phyloP scores from a whole-genome alignment of 1,140 invertebrate species.

The Macrobrachium rosenbergii region DNA sequence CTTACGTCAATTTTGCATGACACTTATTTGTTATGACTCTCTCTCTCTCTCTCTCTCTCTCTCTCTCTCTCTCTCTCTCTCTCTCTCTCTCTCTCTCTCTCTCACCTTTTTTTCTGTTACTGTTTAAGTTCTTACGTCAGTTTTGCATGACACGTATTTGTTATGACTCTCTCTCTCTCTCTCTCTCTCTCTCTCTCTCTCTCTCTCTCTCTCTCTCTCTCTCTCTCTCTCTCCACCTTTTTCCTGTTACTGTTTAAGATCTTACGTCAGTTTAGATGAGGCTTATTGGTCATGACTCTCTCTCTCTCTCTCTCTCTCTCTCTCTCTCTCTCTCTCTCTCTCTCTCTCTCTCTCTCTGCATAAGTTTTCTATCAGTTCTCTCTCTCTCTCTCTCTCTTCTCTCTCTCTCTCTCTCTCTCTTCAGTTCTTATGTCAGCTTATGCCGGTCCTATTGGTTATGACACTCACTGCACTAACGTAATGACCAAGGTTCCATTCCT shows the following conservation, averaged over 20 bases:
- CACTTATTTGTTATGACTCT: too few relatives aligned
- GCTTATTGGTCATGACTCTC: background rate
- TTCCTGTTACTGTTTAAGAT: background rate
- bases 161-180: background rate
- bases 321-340: conserved; percentile 17
- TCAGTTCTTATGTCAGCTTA: too few relatives aligned
- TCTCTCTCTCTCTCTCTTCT: background rate
- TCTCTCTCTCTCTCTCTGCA: conserved; percentile 3
- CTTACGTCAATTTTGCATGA: too few relatives aligned
- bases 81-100: conserved; percentile 17
- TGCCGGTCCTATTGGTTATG: too few relatives aligned
- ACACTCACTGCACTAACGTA: too few relatives aligned
- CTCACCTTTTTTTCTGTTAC: background rate
- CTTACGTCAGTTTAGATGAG: background rate
- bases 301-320: conserved; percentile 6
- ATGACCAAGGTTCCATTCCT: too few relatives aligned
- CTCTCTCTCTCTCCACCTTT: background rate
- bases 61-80: conserved; percentile 13
- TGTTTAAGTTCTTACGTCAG: too few relatives aligned
- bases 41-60: conserved; percentile 10
- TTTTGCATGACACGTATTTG: too few relatives aligned
- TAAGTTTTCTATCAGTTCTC: too few relatives aligned
- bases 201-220: conserved; percentile 6
- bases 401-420: conserved; percentile 16
- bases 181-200: conserved; percentile 1